Evolutionary conservation across 2,113 vertebrate species (phyloP).

Genomic region (Stegastes partitus): DNA sequence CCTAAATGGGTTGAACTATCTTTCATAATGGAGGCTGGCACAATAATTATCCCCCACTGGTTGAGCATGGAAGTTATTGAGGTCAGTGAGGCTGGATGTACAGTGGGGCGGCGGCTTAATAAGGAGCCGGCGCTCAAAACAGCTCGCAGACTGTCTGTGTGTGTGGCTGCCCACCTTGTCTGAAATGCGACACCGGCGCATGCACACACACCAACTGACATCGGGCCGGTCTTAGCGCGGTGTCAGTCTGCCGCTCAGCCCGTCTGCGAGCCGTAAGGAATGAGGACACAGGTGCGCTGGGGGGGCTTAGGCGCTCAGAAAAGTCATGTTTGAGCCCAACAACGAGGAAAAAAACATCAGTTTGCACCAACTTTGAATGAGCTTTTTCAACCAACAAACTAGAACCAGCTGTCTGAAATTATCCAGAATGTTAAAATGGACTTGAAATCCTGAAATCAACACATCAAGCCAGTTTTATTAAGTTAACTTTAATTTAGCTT

Average conservation of each 20-base stretch:
- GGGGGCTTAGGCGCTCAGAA: constrained; percentile 12
- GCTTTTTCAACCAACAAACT: too few relatives aligned
- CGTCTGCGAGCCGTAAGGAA: constrained; percentile 65
- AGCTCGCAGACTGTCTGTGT: constrained; percentile 57
- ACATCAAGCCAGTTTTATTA: too few relatives aligned
- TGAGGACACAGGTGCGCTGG: constrained; percentile 78
- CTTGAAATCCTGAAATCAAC: too few relatives aligned
- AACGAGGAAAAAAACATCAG: too few relatives aligned
- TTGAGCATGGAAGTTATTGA: constrained; percentile 54
- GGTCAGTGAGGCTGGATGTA: constrained; percentile 63
- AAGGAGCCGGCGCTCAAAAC: constrained; percentile 65
- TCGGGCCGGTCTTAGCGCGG: constrained; percentile 57
- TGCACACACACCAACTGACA: constrained; percentile 39
- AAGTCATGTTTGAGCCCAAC: too few relatives aligned
- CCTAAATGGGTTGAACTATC: constrained; percentile 42
- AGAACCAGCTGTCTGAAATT: too few relatives aligned
- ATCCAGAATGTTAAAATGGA: too few relatives aligned
- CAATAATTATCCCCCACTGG: constrained; percentile 47
- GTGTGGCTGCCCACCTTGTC: constrained; percentile 70
- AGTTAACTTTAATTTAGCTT: too few relatives aligned
- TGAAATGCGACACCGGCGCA: constrained; percentile 66
- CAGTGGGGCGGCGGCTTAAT: constrained; percentile 54
- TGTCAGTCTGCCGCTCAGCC: constrained; percentile 67
- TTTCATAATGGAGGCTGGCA: constrained; percentile 24
- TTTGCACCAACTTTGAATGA: too few relatives aligned